phyloP scores from a whole-genome alignment of 2,797 vertebrate genomes.

The Mycteria americana region DNA sequence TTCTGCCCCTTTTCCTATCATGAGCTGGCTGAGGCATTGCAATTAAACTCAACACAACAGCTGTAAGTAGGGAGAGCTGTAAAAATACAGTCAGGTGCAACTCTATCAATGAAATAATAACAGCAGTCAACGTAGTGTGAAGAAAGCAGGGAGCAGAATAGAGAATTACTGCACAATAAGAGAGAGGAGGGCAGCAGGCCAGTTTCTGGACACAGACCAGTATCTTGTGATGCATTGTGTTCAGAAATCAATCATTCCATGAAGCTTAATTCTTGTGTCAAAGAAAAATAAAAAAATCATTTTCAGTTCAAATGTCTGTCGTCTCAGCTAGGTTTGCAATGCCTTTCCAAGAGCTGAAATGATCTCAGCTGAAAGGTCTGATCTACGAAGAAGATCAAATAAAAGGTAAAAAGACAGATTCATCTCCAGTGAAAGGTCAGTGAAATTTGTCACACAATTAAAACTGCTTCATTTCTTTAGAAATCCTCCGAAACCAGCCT shows the following conservation, averaged over 20 bases:
- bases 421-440: neutral
- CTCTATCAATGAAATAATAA: neutral
- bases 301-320: constrained; percentile 17
- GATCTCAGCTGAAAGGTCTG: neutral
- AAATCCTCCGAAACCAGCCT: neutral
- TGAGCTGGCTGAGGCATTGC: neutral
- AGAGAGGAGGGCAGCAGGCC: neutral
- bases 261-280: constrained; percentile 3
- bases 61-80: neutral
- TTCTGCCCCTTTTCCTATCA: neutral
- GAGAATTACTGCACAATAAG: neutral
- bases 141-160: neutral
- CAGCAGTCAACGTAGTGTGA: neutral
- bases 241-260: constrained; percentile 14
- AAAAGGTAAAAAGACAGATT: constrained; percentile 6
- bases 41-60: neutral
- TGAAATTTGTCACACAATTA: constrained; percentile 4
- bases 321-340: neutral
- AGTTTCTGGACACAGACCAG: constrained; percentile 27
- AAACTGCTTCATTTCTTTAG: constrained; percentile 6
- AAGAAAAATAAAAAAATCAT: neutral
- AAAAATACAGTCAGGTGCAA: neutral
- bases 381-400: neutral
- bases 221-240: constrained; percentile 17
- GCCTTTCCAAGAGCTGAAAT: constrained; percentile 14